Conservation (phyloP, 2,797 vertebrate genomes). For the Enteromius treurensis region DNA sequence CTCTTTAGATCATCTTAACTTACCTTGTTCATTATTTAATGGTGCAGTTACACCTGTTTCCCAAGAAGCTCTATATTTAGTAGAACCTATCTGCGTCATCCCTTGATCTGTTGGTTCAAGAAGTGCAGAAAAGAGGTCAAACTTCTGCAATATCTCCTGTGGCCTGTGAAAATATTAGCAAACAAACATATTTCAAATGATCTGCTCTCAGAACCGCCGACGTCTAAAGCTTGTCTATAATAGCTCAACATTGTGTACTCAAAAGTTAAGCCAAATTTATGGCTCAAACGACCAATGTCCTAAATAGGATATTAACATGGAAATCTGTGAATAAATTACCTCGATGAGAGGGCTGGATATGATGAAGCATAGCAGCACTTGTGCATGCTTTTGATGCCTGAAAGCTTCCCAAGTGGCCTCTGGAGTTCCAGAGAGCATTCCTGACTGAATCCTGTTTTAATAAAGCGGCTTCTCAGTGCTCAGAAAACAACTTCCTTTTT, state of each 20-base stretch:
- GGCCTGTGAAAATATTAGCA: neutral
- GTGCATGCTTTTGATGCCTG: constrained; percentile 10
- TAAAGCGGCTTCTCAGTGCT: constrained; percentile 29
- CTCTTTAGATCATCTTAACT: constrained; percentile 31
- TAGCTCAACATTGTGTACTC: neutral
- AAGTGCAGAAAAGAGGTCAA: neutral
- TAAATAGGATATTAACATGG: neutral
- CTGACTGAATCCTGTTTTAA: constrained; percentile 44
- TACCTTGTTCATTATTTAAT: constrained; percentile 41
- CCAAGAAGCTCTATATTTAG: constrained; percentile 6
- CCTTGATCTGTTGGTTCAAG: neutral
- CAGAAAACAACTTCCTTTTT: constrained; percentile 11
- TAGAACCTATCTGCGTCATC: neutral
- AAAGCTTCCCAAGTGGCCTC: constrained; percentile 17
- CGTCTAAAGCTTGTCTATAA: neutral
- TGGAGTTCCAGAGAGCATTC: constrained; percentile 43
- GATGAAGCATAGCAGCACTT: constrained; percentile 14
- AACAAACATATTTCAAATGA: neutral
- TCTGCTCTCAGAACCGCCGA: neutral
- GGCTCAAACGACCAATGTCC: neutral
- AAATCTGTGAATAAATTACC: neutral
- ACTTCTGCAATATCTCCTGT: neutral
- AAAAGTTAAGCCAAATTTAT: neutral
- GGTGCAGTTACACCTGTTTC: constrained; percentile 12
- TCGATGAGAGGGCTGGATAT: neutral